These are phyloP conservation scores for Bombus superbus DNA, from an alignment of 1,140 invertebrate species.

Conservation along the genomic window DNA sequence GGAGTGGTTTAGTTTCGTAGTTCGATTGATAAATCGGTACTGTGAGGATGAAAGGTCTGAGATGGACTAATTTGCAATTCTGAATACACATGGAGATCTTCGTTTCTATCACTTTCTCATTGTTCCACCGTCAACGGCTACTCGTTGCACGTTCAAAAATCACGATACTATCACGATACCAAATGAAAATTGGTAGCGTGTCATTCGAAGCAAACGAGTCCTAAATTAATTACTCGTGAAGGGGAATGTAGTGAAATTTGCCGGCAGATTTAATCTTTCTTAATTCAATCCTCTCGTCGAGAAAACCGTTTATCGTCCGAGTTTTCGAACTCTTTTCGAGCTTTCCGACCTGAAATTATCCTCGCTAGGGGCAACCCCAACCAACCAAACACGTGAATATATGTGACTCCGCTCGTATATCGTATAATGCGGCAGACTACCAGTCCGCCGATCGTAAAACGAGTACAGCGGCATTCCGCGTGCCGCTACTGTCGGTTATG, in stretches of 20 bases:
- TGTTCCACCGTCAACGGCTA: too few relatives aligned
- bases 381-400: constrained; percentile 73
- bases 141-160: too few relatives aligned
- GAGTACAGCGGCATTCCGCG: constrained; percentile 67
- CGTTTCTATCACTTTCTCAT: too few relatives aligned
- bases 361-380: not conserved
- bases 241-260: not conserved
- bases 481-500: constrained; percentile 39
- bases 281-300: constrained; percentile 7
- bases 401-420: constrained; percentile 76
- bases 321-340: constrained; percentile 51
- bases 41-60: not conserved
- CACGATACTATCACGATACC: too few relatives aligned
- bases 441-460: constrained; percentile 74
- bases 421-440: constrained; percentile 78
- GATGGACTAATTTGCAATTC: not conserved
- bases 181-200: too few relatives aligned
- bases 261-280: not conserved
- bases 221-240: not conserved
- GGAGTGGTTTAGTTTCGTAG: not conserved
- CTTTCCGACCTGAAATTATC: constrained; percentile 8
- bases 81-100: not conserved
- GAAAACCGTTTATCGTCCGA: constrained; percentile 10
- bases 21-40: not conserved
- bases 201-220: not conserved